Percentiles rank a stretch among this genome's conserved stretches.
phyloP scores from a whole-genome alignment of 2,888 invertebrate genomes.

The Agonum fuliginosum region DNA sequence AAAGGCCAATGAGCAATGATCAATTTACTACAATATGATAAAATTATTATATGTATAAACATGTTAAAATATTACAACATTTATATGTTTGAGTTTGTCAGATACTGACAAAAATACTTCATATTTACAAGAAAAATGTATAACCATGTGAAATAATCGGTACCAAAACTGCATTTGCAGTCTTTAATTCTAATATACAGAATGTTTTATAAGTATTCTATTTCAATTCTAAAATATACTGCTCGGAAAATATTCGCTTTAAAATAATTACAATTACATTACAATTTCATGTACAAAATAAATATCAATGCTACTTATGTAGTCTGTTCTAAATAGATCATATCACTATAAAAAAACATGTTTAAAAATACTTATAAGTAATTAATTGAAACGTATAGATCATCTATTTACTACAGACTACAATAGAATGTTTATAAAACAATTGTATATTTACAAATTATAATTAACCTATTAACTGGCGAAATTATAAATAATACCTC shows the following conservation, averaged over 20 bases:
- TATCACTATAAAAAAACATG: too few species aligned
- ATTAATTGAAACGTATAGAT: too few species aligned
- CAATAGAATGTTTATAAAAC: slow-evolving; percentile 2
- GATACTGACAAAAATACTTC: slow-evolving; percentile 30
- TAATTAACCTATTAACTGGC: background rate
- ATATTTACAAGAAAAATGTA: slow-evolving; percentile 31
- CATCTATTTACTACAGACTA: slow-evolving; percentile 20
- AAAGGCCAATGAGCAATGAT: slow-evolving; percentile 39
- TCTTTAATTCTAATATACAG: slow-evolving; percentile 3
- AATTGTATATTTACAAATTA: slow-evolving; percentile 3
- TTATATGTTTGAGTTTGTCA: slow-evolving; percentile 46
- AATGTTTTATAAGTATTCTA: slow-evolving; percentile 26
- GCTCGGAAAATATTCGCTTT: background rate
- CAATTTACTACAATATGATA: slow-evolving; percentile 35
- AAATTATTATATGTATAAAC: slow-evolving; percentile 45
- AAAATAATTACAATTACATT: background rate
- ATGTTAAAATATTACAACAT: slow-evolving; percentile 53
- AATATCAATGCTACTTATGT: background rate
- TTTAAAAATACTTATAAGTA: slow-evolving; percentile 1
- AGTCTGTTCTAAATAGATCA: slow-evolving; percentile 12
- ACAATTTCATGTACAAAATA: slow-evolving; percentile 9
- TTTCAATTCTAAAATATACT: background rate
- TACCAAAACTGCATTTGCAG: background rate
- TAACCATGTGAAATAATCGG: slow-evolving; percentile 22
- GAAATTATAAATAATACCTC: background rate